These are phyloP conservation scores for Parauchenoglanis ngamensis DNA, from an alignment of 2,797 vertebrate genomes.

Conservation along the genomic window DNA sequence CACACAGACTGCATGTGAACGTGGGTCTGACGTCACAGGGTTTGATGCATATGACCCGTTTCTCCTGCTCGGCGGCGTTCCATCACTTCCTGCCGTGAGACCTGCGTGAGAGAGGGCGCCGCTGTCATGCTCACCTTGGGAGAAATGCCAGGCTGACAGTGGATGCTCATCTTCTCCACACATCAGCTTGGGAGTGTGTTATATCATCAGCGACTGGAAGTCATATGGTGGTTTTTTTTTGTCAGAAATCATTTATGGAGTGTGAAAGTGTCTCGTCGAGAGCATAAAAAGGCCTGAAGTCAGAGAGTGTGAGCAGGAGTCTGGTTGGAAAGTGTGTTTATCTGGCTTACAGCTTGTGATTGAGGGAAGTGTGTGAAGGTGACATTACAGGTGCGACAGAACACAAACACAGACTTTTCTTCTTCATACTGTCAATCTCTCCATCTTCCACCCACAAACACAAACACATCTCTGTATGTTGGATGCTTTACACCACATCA, in stretches of 20 bases:
- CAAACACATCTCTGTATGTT: not conserved
- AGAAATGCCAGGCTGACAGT: slow-evolving; percentile 25
- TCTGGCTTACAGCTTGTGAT: slow-evolving; percentile 2
- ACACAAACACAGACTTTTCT: not conserved
- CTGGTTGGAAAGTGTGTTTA: slow-evolving; percentile 1
- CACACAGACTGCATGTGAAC: slow-evolving; percentile 1
- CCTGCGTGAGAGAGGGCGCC: slow-evolving; percentile 4
- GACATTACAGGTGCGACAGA: slow-evolving; percentile 32
- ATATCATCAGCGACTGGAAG: slow-evolving; percentile 16
- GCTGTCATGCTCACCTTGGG: slow-evolving; percentile 34
- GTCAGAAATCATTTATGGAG: slow-evolving; percentile 23
- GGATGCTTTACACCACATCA: not conserved
- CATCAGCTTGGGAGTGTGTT: not conserved
- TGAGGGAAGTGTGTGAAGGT: slow-evolving; percentile 16
- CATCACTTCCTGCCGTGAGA: slow-evolving; percentile 32
- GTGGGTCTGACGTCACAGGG: slow-evolving; percentile 32
- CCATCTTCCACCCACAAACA: not conserved
- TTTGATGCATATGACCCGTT: slow-evolving; percentile 28
- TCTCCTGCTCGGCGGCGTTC: slow-evolving; percentile 3
- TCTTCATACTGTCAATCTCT: not conserved
- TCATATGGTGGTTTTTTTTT: not conserved
- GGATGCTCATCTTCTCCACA: not conserved
- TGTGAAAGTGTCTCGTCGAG: slow-evolving; percentile 14
- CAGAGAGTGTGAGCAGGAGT: not conserved
- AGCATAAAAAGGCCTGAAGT: not conserved